Evolutionary conservation across 2,797 vertebrate genomes (phyloP).

Genomic region (Podarcis lilfordi): DNA sequence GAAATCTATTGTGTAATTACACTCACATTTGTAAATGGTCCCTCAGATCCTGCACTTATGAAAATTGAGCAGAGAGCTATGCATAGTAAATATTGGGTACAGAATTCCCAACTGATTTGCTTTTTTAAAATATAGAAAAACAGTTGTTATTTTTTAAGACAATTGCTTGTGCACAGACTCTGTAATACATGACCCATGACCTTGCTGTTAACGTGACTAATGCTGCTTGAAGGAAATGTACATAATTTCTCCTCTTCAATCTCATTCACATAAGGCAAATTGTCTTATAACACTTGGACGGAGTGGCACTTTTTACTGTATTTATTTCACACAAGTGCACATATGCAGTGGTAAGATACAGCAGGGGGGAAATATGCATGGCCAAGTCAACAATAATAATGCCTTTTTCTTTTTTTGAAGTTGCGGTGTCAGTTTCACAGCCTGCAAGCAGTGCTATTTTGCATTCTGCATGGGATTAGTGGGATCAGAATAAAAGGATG

Average conservation of each 20-base stretch:
- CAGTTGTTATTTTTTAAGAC: neutral
- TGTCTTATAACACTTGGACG: neutral
- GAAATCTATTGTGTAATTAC: constrained; percentile 23
- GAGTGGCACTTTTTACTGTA: neutral
- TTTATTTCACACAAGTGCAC: neutral
- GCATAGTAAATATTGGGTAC: constrained; percentile 4
- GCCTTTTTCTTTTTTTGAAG: neutral
- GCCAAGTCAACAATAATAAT: too few relatives aligned
- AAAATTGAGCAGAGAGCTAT: constrained; percentile 11
- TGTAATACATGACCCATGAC: neutral
- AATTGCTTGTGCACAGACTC: neutral
- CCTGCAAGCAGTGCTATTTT: neutral
- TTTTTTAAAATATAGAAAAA: constrained; percentile 15
- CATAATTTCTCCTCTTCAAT: neutral
- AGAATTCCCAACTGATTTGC: neutral
- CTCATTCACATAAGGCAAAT: neutral
- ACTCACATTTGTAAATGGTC: neutral
- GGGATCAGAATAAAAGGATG: neutral
- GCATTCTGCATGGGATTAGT: neutral
- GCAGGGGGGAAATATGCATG: neutral
- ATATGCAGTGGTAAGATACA: neutral
- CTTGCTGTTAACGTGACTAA: neutral
- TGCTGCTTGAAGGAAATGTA: neutral
- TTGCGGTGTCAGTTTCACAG: neutral
- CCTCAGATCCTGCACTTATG: constrained; percentile 18